Evolutionary conservation across 2,113 vertebrate genomes (phyloP).

Genomic region (Cairina moschata): DNA sequence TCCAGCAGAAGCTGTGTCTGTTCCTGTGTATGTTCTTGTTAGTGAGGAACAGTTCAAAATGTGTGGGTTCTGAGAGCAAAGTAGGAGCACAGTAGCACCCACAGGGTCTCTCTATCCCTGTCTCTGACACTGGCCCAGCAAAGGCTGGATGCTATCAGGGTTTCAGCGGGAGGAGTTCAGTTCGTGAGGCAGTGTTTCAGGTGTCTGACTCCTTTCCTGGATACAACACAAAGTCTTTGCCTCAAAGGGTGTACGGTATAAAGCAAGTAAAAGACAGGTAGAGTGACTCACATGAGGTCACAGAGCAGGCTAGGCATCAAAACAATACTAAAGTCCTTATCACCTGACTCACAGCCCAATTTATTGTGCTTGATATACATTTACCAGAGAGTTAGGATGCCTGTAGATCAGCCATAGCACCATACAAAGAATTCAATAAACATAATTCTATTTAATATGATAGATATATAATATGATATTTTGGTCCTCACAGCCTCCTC

Average conservation of each 20-base stretch:
- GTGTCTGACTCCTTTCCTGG: neutral
- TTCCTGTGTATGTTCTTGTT: neutral
- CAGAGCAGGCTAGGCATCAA: neutral
- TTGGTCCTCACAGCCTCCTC: neutral
- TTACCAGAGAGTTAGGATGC: neutral
- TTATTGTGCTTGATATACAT: neutral
- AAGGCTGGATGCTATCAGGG: accelerated
- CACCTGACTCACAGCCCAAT: neutral
- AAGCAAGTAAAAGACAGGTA: neutral
- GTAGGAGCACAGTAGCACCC: neutral
- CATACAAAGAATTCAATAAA: neutral
- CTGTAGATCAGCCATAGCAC: neutral
- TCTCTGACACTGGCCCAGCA: accelerated
- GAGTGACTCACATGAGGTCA: neutral
- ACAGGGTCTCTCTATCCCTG: neutral
- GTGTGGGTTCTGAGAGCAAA: neutral
- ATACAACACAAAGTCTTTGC: neutral
- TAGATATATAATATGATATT: neutral
- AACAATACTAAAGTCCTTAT: neutral
- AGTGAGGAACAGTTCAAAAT: neutral
- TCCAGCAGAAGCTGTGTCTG: neutral
- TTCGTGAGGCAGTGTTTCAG: neutral
- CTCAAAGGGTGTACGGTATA: neutral
- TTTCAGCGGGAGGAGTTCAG: neutral
- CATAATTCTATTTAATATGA: neutral